phyloP scores from a whole-genome alignment of 2,888 invertebrate species.

The Alcis repandata region DNA sequence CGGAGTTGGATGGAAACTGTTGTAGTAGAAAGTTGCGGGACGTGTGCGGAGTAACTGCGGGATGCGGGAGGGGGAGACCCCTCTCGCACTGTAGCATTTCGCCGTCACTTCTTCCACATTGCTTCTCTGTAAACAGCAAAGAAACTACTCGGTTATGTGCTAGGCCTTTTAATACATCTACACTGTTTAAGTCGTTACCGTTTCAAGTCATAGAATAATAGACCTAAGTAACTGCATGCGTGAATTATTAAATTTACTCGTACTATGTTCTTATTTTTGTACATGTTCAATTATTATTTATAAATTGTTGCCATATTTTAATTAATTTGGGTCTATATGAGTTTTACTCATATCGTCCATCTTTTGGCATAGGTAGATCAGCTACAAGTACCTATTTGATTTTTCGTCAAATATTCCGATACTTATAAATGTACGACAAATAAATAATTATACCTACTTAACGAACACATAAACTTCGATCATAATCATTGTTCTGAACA shows the following conservation, averaged over 20 bases:
- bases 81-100: no score
- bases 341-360: no score
- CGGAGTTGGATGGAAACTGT: no score
- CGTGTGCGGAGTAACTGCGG: no score
- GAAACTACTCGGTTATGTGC: no score
- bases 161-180: neutral
- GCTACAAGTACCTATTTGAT: neutral
- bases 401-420: neutral
- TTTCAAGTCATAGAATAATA: slow-evolving; percentile 17
- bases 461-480: neutral
- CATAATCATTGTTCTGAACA: neutral
- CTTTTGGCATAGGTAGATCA: neutral
- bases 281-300: slow-evolving; percentile 4
- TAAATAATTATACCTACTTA: no score
- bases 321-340: neutral
- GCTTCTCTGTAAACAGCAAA: no score
- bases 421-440: neutral
- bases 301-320: slow-evolving; percentile 15
- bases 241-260: neutral
- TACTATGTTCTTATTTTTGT: neutral
- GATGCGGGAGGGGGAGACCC: no score
- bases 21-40: no score
- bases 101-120: no score
- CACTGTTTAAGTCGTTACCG: slow-evolving; percentile 18
- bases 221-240: neutral